Percentiles rank a stretch among this genome's conserved stretches.
Conservation (phyloP, 2,113 vertebrate species). For the Strix uralensis region DNA sequence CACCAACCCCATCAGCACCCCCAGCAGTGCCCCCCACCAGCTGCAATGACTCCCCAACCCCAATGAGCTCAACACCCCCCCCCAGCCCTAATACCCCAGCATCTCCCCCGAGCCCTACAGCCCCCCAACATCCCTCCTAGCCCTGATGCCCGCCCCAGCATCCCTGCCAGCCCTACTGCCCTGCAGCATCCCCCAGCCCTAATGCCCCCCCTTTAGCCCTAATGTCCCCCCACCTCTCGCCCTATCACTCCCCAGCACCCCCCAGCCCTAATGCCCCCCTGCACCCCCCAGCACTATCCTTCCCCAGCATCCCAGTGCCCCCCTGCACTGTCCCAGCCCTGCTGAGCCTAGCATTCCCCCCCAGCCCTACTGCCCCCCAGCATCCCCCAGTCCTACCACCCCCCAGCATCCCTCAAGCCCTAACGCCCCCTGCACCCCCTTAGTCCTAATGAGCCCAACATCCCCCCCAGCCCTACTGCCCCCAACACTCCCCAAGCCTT, state of each 20-base stretch:
- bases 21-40: not conserved
- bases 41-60: not conserved
- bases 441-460: not conserved
- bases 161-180: not conserved
- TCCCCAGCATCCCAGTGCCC: not conserved
- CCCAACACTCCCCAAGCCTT: not conserved
- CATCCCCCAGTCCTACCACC: not conserved
- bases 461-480: not conserved
- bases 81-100: not conserved
- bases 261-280: not conserved
- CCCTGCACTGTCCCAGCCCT: not conserved
- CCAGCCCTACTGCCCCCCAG: not conserved
- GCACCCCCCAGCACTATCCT: not conserved
- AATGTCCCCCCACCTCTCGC: not conserved
- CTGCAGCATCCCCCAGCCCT: too few relatives aligned
- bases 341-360: not conserved
- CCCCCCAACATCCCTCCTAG: not conserved
- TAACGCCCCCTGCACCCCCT: not conserved
- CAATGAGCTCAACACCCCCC: not conserved
- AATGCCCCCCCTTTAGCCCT: too few relatives aligned
- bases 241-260: not conserved
- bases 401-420: not conserved
- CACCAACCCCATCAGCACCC: not conserved
- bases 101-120: not conserved
- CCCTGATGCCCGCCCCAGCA: not conserved